These are phyloP conservation scores for Dolichomitus sp. DNA, from an alignment of 2,888 invertebrate species.

Conservation along the genomic window DNA sequence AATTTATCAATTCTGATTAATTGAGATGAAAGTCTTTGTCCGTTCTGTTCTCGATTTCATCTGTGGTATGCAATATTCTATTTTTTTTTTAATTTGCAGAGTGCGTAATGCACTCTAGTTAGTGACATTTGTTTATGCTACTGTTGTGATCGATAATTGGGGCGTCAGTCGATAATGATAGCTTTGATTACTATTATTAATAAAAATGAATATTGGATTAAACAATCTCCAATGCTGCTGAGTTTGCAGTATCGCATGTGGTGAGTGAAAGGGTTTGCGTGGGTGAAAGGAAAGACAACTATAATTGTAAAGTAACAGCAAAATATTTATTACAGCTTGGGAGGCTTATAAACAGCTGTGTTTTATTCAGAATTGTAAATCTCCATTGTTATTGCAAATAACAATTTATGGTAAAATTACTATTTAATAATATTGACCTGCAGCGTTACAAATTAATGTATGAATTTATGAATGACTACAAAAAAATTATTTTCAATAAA, in stretches of 20 bases:
- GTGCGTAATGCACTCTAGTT: not conserved
- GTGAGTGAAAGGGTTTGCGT: not conserved
- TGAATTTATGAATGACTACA: too few relatives aligned
- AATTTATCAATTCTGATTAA: constrained; percentile 6
- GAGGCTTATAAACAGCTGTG: too few relatives aligned
- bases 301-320: too few relatives aligned
- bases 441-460: too few relatives aligned
- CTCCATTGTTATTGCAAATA: too few relatives aligned
- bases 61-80: not conserved
- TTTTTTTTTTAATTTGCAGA: not conserved
- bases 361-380: too few relatives aligned
- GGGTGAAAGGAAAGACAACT: not conserved
- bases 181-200: not conserved
- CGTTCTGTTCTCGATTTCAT: not conserved
- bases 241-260: not conserved
- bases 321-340: too few relatives aligned
- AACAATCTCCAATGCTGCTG: not conserved
- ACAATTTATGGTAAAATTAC: too few relatives aligned
- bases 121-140: not conserved
- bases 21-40: not conserved
- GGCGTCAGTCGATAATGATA: not conserved
- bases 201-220: not conserved
- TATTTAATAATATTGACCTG: too few relatives aligned
- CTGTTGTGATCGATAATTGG: not conserved
- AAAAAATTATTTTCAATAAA: too few relatives aligned